These are phyloP conservation scores for Antennarius striatus DNA, from an alignment of 2,113 vertebrate species.

Conservation along the genomic window DNA sequence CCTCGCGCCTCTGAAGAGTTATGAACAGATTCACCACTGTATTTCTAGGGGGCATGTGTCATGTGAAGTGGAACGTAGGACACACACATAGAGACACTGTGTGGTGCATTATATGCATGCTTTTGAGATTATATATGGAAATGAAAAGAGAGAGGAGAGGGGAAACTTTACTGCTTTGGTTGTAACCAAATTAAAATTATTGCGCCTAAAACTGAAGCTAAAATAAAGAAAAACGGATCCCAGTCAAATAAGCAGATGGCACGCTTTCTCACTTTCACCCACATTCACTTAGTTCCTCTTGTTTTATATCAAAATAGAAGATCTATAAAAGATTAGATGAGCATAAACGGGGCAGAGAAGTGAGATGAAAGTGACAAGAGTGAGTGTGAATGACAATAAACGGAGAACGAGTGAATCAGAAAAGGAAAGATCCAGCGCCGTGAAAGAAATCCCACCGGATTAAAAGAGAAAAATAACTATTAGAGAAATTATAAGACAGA, in stretches of 20 bases:
- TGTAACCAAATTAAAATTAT: constrained; percentile 20
- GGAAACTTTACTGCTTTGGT: constrained; percentile 7
- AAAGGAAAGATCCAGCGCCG: not conserved
- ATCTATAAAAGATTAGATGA: constrained; percentile 23
- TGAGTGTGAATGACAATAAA: constrained; percentile 18
- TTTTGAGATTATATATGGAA: constrained; percentile 57
- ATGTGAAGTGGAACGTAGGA: constrained; percentile 37
- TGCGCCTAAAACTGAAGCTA: too few species aligned
- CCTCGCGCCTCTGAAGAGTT: constrained; percentile 53
- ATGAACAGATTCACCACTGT: constrained; percentile 59
- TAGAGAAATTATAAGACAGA: constrained; percentile 10
- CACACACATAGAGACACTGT: constrained; percentile 42
- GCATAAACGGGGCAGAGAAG: constrained; percentile 5
- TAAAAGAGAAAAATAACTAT: not conserved
- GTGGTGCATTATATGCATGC: constrained; percentile 44
- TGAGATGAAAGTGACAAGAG: constrained; percentile 14
- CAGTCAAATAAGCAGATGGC: constrained; percentile 52
- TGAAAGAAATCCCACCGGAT: not conserved
- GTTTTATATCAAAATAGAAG: constrained; percentile 5
- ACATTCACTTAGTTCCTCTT: constrained; percentile 25
- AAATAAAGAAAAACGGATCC: constrained; percentile 16
- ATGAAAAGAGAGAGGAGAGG: constrained; percentile 41
- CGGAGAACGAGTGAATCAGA: constrained; percentile 9
- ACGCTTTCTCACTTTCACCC: constrained; percentile 52
- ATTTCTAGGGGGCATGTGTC: constrained; percentile 24